Percentiles rank a stretch among this genome's conserved stretches.
These are phyloP conservation scores for Labeo catla DNA, from an alignment of 2,113 vertebrate species.

Conservation along the genomic window DNA sequence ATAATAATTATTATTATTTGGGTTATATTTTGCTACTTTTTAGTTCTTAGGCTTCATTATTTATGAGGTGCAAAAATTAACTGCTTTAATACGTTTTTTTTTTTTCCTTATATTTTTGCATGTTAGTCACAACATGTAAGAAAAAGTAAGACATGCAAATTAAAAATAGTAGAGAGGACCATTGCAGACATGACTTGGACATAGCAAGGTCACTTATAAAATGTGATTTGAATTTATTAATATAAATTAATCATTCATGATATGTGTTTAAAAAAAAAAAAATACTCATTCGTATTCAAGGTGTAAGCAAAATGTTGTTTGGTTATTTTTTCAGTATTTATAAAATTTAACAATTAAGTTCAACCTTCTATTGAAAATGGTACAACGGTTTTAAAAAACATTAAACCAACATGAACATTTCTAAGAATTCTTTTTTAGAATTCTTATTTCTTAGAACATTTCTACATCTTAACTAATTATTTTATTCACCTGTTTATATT, in stretches of 20 bases:
- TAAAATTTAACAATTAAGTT: not conserved
- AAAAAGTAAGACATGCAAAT: too few relatives aligned
- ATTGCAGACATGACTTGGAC: not conserved
- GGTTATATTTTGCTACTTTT: not conserved
- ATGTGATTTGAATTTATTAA: not conserved
- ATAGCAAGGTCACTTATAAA: not conserved
- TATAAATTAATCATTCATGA: not conserved
- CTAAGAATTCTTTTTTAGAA: not conserved
- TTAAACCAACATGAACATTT: not conserved
- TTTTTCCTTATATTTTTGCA: not conserved
- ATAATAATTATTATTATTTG: not conserved
- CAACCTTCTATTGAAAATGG: not conserved
- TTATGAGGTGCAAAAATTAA: not conserved
- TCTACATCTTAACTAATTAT: not conserved
- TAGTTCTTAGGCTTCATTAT: not conserved
- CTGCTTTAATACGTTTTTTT: not conserved
- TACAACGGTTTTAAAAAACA: not conserved
- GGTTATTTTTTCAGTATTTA: not conserved
- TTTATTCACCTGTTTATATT: not conserved
- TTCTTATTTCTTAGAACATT: too few relatives aligned
- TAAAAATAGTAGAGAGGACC: too few relatives aligned
- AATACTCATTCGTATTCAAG: not conserved
- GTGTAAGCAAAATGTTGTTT: not conserved
- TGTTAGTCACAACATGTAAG: too few relatives aligned
- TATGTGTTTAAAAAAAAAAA: not conserved